Evolutionary conservation across 1,140 invertebrate genomes (phyloP).

Genomic region (Drosophila seguyi): DNA sequence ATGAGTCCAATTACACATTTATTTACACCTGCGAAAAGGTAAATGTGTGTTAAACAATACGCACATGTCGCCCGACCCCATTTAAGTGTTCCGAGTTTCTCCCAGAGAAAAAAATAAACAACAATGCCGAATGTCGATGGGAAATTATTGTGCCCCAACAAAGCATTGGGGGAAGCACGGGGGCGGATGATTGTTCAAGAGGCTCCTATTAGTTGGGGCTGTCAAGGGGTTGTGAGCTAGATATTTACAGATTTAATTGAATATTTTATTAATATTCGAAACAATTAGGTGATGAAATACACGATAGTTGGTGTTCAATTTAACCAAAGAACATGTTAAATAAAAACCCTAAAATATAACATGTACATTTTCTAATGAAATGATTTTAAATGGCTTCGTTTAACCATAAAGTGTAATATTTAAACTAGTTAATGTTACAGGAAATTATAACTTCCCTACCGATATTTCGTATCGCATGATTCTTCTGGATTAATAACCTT

Average conservation of each 20-base stretch:
- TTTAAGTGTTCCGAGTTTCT: slow-evolving; percentile 48
- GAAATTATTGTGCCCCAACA: slow-evolving; percentile 72
- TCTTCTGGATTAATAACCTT: background rate
- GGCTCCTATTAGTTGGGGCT: background rate
- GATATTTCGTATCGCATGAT: background rate
- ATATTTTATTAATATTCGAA: background rate
- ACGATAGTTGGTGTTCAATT: background rate
- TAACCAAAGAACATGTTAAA: too few species aligned
- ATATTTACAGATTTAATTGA: background rate
- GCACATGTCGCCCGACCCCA: slow-evolving; percentile 50
- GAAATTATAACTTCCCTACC: background rate
- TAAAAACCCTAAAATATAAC: too few species aligned
- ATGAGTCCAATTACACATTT: slow-evolving; percentile 3
- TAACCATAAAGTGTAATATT: background rate
- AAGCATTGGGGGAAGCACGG: slow-evolving; percentile 47
- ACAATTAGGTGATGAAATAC: background rate
- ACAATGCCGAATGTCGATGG: slow-evolving; percentile 14
- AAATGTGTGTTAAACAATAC: slow-evolving; percentile 32
- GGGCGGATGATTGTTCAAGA: slow-evolving; percentile 45
- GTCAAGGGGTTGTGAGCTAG: background rate
- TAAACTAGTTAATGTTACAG: background rate
- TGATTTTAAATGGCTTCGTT: fast-evolving
- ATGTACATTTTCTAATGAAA: too few species aligned
- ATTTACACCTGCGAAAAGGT: slow-evolving; percentile 17
- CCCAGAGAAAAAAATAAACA: slow-evolving; percentile 1